Evolutionary conservation across 2,888 invertebrate genomes (phyloP).

Genomic region (Drosophila affinis): DNA sequence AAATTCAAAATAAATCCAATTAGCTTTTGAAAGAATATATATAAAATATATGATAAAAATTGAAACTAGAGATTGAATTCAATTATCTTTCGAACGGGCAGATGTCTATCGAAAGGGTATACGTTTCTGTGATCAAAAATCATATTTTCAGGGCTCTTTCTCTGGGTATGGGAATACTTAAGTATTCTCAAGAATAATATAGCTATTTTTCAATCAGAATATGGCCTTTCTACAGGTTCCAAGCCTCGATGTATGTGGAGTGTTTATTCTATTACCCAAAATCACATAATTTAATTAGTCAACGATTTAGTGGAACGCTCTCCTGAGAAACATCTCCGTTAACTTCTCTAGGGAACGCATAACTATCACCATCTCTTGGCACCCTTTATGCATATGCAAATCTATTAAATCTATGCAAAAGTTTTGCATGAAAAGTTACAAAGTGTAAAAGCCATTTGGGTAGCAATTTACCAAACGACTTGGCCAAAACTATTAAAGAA

Average conservation of each 20-base stretch:
- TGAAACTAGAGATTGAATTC: no score
- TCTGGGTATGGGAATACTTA: no score
- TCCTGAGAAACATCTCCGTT: background rate
- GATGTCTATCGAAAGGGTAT: no score
- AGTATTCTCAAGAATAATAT: no score
- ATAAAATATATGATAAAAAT: no score
- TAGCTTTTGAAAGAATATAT: no score
- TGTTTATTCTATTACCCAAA: background rate
- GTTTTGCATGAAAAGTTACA: slow-evolving; percentile 39
- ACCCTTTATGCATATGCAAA: slow-evolving; percentile 28
- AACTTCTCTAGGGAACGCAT: background rate
- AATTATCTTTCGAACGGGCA: no score
- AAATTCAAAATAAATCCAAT: no score
- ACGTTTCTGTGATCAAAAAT: no score
- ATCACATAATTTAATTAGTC: background rate
- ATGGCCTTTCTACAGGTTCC: background rate
- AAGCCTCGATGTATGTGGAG: background rate
- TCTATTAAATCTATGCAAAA: slow-evolving; percentile 37
- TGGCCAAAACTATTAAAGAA: slow-evolving; percentile 13
- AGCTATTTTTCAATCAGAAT: no score
- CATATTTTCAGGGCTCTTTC: no score
- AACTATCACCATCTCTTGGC: background rate
- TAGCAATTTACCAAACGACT: slow-evolving; percentile 40
- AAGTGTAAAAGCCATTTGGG: slow-evolving; percentile 66
- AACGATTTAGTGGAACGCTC: background rate